A percentile compares a stretch with the other conserved stretches of the same genome.
Conservation (phyloP, 2,113 vertebrate species). For the Formicarius rufipectus region DNA sequence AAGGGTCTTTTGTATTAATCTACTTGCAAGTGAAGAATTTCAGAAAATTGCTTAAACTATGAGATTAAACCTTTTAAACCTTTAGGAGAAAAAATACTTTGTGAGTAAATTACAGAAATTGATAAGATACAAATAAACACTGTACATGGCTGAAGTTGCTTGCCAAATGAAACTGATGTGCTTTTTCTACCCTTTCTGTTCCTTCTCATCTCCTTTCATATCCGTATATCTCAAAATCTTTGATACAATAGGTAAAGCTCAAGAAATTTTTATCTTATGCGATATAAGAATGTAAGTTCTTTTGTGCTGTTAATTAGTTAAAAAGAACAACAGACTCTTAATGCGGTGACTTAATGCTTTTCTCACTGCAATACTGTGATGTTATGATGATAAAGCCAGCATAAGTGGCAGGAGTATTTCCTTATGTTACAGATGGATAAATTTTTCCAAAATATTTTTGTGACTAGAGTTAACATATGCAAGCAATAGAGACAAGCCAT, state of each 20-base stretch:
- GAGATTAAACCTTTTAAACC: neutral
- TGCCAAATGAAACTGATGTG: neutral
- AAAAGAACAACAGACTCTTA: neutral
- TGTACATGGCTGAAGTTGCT: neutral
- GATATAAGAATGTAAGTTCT: accelerated
- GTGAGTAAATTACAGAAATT: neutral
- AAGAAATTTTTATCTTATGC: neutral
- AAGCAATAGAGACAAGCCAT: constrained; percentile 30
- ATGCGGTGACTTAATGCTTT: neutral
- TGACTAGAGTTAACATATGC: neutral
- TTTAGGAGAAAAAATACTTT: neutral
- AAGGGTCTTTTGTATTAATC: neutral
- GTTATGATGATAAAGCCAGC: neutral
- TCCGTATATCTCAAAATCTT: neutral
- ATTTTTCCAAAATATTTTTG: constrained; percentile 41
- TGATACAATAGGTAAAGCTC: neutral
- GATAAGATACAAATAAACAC: neutral
- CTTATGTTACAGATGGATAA: constrained; percentile 22
- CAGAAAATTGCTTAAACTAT: neutral
- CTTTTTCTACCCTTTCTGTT: neutral
- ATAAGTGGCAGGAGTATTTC: constrained; percentile 29
- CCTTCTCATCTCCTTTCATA: neutral
- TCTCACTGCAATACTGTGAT: neutral
- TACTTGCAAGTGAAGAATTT: neutral
- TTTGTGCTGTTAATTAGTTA: neutral